phyloP scores from a whole-genome alignment of 2,113 vertebrate genomes.

The Thalassoma bifasciatum region DNA sequence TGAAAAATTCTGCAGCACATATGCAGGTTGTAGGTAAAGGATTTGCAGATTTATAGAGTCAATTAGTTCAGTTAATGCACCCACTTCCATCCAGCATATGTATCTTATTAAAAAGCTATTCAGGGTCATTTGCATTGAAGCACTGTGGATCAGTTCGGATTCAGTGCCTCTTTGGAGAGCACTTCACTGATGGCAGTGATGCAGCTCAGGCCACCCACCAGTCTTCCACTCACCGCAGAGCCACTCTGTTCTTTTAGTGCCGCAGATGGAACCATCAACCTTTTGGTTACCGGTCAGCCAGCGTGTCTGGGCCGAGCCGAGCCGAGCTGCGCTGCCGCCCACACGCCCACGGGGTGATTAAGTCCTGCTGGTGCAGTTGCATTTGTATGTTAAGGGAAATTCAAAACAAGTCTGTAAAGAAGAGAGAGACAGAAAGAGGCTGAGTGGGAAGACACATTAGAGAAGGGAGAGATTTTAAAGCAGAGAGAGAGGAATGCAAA shows the following conservation, averaged over 20 bases:
- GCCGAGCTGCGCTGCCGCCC: conserved; percentile 5
- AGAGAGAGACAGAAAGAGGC: conserved; percentile 17
- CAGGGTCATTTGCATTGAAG: conserved; percentile 12
- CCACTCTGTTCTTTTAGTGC: conserved; percentile 6
- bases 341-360: conserved; percentile 22
- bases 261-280: conserved; percentile 36
- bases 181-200: conserved; percentile 16
- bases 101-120: conserved; percentile 28
- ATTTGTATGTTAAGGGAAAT: conserved; percentile 38
- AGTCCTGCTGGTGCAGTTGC: conserved; percentile 22
- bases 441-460: conserved; percentile 28
- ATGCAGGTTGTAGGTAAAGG: not conserved
- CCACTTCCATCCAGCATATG: conserved; percentile 11
- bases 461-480: conserved; percentile 11
- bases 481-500: conserved; percentile 23
- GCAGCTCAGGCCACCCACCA: conserved; percentile 21
- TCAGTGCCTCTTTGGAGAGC: conserved; percentile 25
- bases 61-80: not conserved
- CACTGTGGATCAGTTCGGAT: conserved; percentile 18
- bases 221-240: conserved; percentile 4
- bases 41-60: not conserved
- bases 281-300: conserved; percentile 39
- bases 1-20: too few relatives aligned
- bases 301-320: not conserved
- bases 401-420: conserved; percentile 12